phyloP scores from a whole-genome alignment of 2,113 vertebrate genomes.

The Donacobius atricapilla region DNA sequence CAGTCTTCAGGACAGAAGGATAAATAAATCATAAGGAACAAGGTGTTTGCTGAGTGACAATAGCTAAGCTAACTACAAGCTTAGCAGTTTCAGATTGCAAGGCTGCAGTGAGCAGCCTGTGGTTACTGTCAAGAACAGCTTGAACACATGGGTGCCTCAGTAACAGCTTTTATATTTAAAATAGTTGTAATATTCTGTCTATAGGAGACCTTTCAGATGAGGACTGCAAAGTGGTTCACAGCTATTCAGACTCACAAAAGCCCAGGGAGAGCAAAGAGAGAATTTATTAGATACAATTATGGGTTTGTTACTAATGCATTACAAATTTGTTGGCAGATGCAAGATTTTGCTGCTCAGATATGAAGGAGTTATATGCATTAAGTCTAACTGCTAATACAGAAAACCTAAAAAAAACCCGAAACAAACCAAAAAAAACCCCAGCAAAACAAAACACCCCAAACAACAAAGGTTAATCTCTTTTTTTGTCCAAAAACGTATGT shows the following conservation, averaged over 20 bases:
- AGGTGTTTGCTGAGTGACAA: conserved; percentile 26
- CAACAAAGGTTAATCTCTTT: neutral
- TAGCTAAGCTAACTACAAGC: neutral
- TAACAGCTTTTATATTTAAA: conserved; percentile 15
- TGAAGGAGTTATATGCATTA: neutral
- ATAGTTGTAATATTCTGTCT: conserved; percentile 18
- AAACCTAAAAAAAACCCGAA: neutral
- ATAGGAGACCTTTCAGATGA: conserved; percentile 21
- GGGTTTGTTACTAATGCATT: neutral
- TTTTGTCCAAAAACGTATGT: neutral
- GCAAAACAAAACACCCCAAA: neutral
- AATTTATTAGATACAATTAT: conserved; percentile 19
- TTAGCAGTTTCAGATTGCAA: conserved; percentile 7
- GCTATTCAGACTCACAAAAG: conserved; percentile 40
- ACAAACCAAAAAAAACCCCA: neutral
- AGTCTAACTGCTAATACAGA: neutral
- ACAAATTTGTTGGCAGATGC: neutral
- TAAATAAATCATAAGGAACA: conserved; percentile 22
- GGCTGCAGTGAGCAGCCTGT: neutral
- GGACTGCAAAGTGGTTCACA: neutral
- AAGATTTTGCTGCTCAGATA: neutral
- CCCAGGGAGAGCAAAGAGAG: neutral
- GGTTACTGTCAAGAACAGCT: conserved; percentile 41
- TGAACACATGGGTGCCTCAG: neutral
- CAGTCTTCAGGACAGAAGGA: neutral